Evolutionary conservation across 2,113 vertebrate species (phyloP), one percentile per base, ranked within the genome.

Genomic region (Vimba vimba): DNA sequence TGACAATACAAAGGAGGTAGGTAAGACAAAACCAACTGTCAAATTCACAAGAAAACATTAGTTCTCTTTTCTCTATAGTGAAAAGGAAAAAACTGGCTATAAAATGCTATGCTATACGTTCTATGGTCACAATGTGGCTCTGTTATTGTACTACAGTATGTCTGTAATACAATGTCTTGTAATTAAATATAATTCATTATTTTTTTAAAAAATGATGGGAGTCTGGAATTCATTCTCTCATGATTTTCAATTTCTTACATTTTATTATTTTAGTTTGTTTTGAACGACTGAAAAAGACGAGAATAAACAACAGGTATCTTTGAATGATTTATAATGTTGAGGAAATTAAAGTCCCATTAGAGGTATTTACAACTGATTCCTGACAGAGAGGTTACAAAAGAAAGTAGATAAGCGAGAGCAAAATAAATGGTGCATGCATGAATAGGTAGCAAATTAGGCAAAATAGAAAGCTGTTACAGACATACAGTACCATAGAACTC

Each of bases 321-420:
- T 78, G 36, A 45, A 83, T 85, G 69, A 87, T 87, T 85, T n/a
- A 87, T 84, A 57, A 64, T 79, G 82, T 33, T 47, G 17, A 87
- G 66, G 33, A 77, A 79, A 85, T 89, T 79, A 87, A 87, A 82
- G 45, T 74, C 71, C 79, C 73, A 82, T 89, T 87, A 86, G 81
- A 87, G 79, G 79, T 85, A 64, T 60, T 78, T 86, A 83, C 69
- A 79, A 82, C 50, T 75, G 64, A 87, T 66, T 79, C 60, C 50
- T 88, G 85, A 84, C 82, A 86, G 77, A 59, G 19, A 50, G 50
- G 60, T 68, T 62, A 79, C 57, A 55, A 66, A 60, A 86, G 47
- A 76, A 69, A 86, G 85, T 79, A 83, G 83, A 68, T 86, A 79
- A 66, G 19, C 69, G 9, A 21, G n/a, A 45, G 79, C 27, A 23